Base-by-base conservation (phyloP, 1,140 invertebrate genomes). In the Pristionchus pacificus region DNA sequence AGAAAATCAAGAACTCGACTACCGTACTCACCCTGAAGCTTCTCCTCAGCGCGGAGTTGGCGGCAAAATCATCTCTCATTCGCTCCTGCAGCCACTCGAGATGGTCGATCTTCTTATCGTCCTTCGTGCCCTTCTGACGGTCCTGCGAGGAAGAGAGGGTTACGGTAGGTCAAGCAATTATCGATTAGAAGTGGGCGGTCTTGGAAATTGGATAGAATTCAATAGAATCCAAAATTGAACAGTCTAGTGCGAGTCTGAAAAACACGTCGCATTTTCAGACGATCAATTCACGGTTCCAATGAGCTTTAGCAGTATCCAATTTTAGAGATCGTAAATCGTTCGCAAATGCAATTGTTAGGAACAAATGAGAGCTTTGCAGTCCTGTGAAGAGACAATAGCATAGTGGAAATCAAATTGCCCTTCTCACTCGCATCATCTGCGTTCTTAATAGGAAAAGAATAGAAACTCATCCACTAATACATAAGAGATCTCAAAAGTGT, bases 31-130 rank as follows among this genome's bases (percentile, higher is more conserved):
- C 77, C 33, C 82, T 65, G 65, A 83, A 83, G 59, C 64, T 29
- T 29, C 73, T 65, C 58, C 81, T 69, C 13, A 83, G 58, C 13
- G 57, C 75, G 14, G 69, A 74, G 76, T 83, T 83, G 3, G 78
- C 80, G 10, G 66, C 27, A 57, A 82, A 84, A 66, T 82, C 81
- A 38, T 83, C 82, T 29, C 76, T 67, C 75, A 83, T 65, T 27
- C 81, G 55, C 59, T 79, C 70, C 65, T 83, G 81, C 58, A 83
- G 73, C 69, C 65, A 74, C 71, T 84, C 78, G 57, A 83, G 64
- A 58, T 78, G 71, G 0, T 75, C 77, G n/a, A 83, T 74, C 68
- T 72, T 63, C 10, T 68, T 65, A 49, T 80, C 82, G n/a, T 69
- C 75, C 10, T 57, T 60, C 27, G 76, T 72, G 24, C 75, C 65